phyloP scores from a whole-genome alignment of 2,797 vertebrate species.

The Anguilla obscura region DNA sequence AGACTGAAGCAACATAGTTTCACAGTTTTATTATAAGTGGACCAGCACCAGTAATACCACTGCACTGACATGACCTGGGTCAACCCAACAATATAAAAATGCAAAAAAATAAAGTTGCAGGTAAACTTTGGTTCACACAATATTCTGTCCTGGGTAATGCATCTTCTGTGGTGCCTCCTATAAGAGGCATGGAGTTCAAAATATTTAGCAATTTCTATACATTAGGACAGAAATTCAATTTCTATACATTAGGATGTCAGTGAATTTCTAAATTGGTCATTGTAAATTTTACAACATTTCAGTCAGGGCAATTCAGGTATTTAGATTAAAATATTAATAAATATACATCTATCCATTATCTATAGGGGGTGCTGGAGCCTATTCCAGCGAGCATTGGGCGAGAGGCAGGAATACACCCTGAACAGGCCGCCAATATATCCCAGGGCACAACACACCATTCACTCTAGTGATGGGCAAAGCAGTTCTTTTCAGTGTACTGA shows the following conservation, averaged over 20 bases:
- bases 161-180: neutral
- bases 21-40: neutral
- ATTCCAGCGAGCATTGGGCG: no score
- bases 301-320: no score
- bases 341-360: no score
- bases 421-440: no score
- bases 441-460: no score
- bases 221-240: neutral
- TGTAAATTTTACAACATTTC: neutral
- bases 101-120: neutral
- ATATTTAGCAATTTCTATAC: neutral
- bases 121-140: neutral
- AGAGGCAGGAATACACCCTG: no score
- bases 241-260: conserved; percentile 2
- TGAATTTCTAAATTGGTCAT: neutral
- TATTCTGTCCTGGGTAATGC: neutral
- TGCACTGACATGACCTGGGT: neutral
- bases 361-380: no score
- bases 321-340: no score
- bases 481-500: no score
- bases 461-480: no score
- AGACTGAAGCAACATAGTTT: neutral
- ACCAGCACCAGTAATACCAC: neutral
- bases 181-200: neutral
- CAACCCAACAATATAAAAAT: neutral